These are phyloP conservation scores for Enteromius trimaculatus DNA, from an alignment of 2,797 vertebrate species.

Conservation along the genomic window DNA sequence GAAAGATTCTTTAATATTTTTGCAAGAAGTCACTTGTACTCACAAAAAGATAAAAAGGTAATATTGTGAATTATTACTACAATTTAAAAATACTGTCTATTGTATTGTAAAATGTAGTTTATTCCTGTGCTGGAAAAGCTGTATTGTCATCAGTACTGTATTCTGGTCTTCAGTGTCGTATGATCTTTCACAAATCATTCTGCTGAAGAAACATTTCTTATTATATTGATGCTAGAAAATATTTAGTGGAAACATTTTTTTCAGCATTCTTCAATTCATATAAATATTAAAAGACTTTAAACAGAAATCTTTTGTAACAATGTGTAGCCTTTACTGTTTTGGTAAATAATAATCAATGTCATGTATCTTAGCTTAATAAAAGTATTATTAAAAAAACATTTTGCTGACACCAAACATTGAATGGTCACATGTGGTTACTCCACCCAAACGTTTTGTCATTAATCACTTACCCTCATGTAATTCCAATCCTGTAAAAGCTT, in stretches of 20 bases:
- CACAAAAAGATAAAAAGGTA: background rate
- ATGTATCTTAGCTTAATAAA: background rate
- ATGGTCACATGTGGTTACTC: no score
- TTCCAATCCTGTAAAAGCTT: no score
- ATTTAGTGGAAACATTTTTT: background rate
- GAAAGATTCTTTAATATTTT: background rate
- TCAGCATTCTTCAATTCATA: background rate
- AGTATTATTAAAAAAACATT: no score
- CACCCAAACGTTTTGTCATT: no score
- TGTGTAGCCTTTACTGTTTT: background rate
- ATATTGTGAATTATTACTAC: background rate
- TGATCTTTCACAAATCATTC: background rate
- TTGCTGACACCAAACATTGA: no score
- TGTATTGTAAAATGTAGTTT: background rate
- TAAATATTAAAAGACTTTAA: background rate
- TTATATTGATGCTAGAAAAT: background rate
- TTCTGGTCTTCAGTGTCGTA: background rate
- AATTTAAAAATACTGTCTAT: background rate
- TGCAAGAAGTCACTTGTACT: background rate
- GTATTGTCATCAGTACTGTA: background rate
- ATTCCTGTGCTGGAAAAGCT: background rate
- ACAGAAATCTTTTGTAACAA: background rate
- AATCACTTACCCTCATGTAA: no score
- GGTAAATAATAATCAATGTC: background rate
- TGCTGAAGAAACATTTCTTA: background rate